Base-by-base conservation (phyloP, 2,888 invertebrate species). In the Eudemis profundana region DNA sequence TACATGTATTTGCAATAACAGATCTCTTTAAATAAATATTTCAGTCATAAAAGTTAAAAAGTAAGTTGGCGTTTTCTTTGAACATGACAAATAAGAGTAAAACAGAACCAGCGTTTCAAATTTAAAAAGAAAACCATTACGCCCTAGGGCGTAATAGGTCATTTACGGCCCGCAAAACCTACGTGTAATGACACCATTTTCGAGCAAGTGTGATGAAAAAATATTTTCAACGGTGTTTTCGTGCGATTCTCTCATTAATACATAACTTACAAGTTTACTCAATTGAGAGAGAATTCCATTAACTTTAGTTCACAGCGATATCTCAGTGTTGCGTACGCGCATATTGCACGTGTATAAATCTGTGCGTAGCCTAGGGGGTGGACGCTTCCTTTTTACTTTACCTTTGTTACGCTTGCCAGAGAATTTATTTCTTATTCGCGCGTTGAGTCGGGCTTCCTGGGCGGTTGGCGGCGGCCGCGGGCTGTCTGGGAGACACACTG, bases 371-470 rank as follows among this genome's bases (percentile, higher is more conserved):
- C 89, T 78, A 74, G 74, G 82, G 90, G 85, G 69, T 74, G 74
- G 77, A 78, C 82, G 85, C 86, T 87, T 89, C 86, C 90, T 89
- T 90, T 88, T 89, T 86, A 87, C 87, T 87, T 89, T 85, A 89
- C 87, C 89, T 91, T 91, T 90, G 91, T 91, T 92, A 91, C 90
- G 91, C 89, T 90, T 87, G 90, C 87, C 87, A 84, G 78, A 78
- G 85, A 87, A 89, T 90, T 90, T 90, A 89, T 91, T 90, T 90
- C 89, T 89, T 89, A 88, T 89, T 90, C 86, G 86, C 87, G 85
- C 84, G 90, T 83, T 90, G 90, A 91, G 85, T 85, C 81, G 83
- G 82, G 87, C 91, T 92, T 92, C 90, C 91, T 91, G 91, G 90
- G 90, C 89, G 90, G 90, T 84, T 87, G 84, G 84, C 78, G 81